Conservation (phyloP, 2,113 vertebrate genomes). For the Semnornis frantzii region DNA sequence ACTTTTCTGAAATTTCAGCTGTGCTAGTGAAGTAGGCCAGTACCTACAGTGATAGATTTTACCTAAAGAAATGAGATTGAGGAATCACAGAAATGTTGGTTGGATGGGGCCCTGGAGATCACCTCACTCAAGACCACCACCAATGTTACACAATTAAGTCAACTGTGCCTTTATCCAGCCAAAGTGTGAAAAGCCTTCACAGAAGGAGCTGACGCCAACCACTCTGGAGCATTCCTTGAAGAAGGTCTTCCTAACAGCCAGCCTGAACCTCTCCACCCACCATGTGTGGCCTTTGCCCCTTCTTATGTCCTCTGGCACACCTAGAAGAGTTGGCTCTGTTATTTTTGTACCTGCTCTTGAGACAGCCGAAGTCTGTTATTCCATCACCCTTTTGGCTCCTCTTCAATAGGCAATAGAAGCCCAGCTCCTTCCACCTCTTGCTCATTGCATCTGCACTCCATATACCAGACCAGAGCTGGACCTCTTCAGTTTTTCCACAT, state of each 20-base stretch:
- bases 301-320: not conserved
- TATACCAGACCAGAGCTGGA: too few relatives aligned
- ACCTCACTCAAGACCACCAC: not conserved
- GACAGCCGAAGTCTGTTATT: not conserved
- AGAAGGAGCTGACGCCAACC: not conserved
- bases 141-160: not conserved
- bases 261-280: not conserved
- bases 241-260: not conserved
- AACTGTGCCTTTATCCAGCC: not conserved
- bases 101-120: not conserved
- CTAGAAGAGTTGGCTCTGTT: not conserved
- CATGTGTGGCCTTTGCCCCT: accelerated
- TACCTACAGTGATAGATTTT: not conserved
- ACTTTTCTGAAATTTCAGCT: not conserved
- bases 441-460: not conserved
- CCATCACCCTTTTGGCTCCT: not conserved
- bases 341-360: not conserved
- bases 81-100: not conserved
- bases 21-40: not conserved
- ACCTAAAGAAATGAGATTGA: not conserved
- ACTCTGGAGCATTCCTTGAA: not conserved
- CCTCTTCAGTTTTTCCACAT: not conserved
- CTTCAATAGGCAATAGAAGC: not conserved
- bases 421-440: not conserved
- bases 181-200: not conserved